phyloP scores from a whole-genome alignment of 2,113 vertebrate species.

The Poeciliopsis occidentalis region DNA sequence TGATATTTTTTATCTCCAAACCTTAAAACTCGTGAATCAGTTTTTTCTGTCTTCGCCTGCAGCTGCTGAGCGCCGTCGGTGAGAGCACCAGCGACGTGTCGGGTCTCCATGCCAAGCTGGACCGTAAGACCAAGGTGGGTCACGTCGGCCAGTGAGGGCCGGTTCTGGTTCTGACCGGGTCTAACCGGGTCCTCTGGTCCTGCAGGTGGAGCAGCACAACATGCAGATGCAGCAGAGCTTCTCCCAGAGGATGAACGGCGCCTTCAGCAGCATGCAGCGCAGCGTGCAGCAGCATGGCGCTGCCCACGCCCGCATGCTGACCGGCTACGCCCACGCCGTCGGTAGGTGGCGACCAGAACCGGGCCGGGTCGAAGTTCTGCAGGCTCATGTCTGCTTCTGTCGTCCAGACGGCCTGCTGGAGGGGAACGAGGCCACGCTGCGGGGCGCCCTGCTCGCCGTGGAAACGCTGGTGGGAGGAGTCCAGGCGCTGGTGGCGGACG shows the following conservation, averaged over 20 bases:
- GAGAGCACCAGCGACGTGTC: slow-evolving; percentile 87
- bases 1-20: no score
- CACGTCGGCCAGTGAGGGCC: no score
- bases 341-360: slow-evolving; percentile 75
- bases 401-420: slow-evolving; percentile 79
- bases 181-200: no score
- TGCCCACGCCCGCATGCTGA: slow-evolving; percentile 82
- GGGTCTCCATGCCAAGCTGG: slow-evolving; percentile 91
- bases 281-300: slow-evolving; percentile 80
- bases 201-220: slow-evolving; percentile 89
- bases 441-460: slow-evolving; percentile 74
- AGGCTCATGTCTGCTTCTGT: background rate
- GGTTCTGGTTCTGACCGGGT: no score
- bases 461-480: slow-evolving; percentile 80
- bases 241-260: slow-evolving; percentile 77
- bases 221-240: slow-evolving; percentile 81
- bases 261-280: slow-evolving; percentile 84
- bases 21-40: no score
- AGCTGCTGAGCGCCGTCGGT: slow-evolving; percentile 89
- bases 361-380: no score
- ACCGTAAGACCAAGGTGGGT: slow-evolving; percentile 83
- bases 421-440: slow-evolving; percentile 78
- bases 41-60: background rate
- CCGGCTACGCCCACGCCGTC: slow-evolving; percentile 78
- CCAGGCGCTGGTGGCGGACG: slow-evolving; percentile 77